Percentiles rank a stretch among this genome's conserved stretches.
Evolutionary conservation across 2,113 vertebrate genomes (phyloP).

Genomic region (Corydoras sp.): DNA sequence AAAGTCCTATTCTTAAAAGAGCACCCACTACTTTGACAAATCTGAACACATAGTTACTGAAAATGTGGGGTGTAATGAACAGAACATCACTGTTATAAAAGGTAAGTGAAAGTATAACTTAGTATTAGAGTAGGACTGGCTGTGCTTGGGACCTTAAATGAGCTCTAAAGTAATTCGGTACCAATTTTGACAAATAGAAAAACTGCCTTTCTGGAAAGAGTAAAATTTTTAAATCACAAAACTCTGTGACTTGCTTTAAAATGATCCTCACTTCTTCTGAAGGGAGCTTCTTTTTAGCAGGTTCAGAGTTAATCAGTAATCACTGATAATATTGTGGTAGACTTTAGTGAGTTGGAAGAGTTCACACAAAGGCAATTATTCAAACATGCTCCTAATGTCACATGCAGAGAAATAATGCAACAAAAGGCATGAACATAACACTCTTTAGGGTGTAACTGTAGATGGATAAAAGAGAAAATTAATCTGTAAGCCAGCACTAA

Average conservation of each 20-base stretch:
- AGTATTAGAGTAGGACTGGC: not conserved
- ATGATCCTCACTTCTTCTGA: no score
- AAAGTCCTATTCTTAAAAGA: no score
- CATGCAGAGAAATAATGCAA: not conserved
- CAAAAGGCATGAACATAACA: not conserved
- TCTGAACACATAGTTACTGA: no score
- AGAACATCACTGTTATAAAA: no score
- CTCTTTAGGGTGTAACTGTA: not conserved
- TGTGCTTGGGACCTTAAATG: not conserved
- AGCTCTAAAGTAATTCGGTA: not conserved
- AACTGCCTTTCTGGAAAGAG: no score
- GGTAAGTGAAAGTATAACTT: no score
- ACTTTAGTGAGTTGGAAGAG: constrained; percentile 38
- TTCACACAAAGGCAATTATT: not conserved
- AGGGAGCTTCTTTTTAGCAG: not conserved
- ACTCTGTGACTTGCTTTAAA: no score
- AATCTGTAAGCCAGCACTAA: not conserved
- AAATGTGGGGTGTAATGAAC: no score
- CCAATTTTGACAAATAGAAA: no score
- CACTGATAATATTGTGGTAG: constrained; percentile 6
- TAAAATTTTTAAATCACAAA: no score
- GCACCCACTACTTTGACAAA: no score
- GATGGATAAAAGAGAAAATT: not conserved
- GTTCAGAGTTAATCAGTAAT: constrained; percentile 46
- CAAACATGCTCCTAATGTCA: constrained; percentile 6